These are phyloP conservation scores for Catharus fuscescens DNA, from an alignment of 2,113 vertebrate species.

Conservation along the genomic window DNA sequence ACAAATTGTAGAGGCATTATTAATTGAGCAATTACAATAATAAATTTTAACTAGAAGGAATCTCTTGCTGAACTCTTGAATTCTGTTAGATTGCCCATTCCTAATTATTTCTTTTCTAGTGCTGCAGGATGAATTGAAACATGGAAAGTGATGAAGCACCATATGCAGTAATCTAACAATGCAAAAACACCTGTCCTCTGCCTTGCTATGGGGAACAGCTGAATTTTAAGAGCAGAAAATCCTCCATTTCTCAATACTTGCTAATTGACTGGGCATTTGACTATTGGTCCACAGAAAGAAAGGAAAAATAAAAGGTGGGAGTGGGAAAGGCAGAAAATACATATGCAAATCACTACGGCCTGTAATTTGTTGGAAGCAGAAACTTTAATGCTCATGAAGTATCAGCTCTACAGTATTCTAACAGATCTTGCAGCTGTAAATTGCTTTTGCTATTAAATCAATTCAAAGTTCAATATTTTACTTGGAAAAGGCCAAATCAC, in stretches of 20 bases:
- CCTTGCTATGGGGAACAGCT: not conserved
- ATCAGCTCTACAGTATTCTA: not conserved
- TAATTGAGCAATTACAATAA: not conserved
- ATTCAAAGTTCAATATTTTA: not conserved
- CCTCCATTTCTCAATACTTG: not conserved
- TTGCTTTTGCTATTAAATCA: not conserved
- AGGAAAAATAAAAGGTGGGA: accelerated
- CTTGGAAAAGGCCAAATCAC: not conserved
- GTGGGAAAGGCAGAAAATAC: not conserved
- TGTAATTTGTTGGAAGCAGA: slow-evolving; percentile 2
- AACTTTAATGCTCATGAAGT: not conserved
- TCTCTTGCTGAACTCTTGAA: not conserved
- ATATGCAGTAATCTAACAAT: not conserved
- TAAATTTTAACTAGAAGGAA: not conserved
- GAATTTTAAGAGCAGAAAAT: not conserved
- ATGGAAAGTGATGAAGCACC: not conserved
- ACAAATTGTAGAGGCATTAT: not conserved
- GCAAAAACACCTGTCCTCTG: not conserved
- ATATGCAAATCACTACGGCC: not conserved
- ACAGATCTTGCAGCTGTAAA: not conserved
- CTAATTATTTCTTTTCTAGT: not conserved
- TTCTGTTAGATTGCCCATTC: not conserved
- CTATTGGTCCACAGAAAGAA: not conserved
- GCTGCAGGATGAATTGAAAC: not conserved
- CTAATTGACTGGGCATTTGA: not conserved